A percentile compares a stretch with the other conserved stretches of the same genome.
Evolutionary conservation across 1,140 invertebrate species (phyloP).

Genomic region (Formica exsecta): DNA sequence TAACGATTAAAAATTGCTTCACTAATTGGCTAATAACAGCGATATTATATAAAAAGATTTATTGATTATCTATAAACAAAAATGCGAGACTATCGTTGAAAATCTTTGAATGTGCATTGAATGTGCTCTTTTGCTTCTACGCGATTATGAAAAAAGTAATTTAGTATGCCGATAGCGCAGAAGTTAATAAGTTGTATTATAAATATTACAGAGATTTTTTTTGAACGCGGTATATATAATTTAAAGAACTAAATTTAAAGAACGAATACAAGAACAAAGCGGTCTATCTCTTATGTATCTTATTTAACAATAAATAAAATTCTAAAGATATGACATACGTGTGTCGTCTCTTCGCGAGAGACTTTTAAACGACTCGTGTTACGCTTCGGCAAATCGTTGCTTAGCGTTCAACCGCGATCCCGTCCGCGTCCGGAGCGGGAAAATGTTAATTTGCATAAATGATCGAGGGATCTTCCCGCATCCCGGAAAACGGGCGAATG

Average conservation of each 20-base stretch:
- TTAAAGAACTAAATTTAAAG: not conserved
- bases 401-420: constrained; percentile 31
- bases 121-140: not conserved
- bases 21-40: too few species aligned
- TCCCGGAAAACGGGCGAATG: constrained; percentile 51
- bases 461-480: constrained; percentile 34
- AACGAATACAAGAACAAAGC: not conserved
- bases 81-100: not conserved
- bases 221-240: not conserved
- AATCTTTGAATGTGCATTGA: not conserved
- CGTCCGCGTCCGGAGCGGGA: constrained; percentile 22
- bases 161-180: not conserved
- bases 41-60: not conserved
- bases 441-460: constrained; percentile 60
- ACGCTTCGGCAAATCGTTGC: constrained; percentile 23
- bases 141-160: not conserved
- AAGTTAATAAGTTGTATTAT: not conserved
- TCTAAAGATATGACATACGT: not conserved
- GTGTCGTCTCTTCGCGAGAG: not conserved
- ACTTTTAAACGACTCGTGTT: constrained; percentile 12
- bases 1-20: too few species aligned
- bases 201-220: constrained; percentile 13
- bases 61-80: not conserved
- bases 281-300: not conserved
- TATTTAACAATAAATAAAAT: not conserved